A percentile compares a stretch with the other conserved stretches of the same genome.
Conservation (phyloP, 2,797 vertebrate species). For the Neosalanx taihuensis region DNA sequence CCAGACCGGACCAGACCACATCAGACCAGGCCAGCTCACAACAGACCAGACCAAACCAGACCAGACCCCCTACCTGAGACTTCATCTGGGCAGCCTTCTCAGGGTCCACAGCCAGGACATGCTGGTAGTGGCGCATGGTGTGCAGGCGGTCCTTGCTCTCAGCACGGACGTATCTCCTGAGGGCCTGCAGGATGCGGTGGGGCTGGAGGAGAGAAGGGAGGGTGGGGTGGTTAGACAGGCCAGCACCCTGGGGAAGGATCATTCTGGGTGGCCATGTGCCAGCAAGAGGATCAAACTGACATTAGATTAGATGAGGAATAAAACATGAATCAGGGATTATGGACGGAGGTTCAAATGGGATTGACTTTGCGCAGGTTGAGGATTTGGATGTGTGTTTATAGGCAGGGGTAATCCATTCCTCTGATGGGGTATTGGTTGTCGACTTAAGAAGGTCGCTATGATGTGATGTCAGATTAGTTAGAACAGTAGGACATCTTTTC, state of each 20-base stretch:
- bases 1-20: too few relatives aligned
- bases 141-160: constrained; percentile 98
- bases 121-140: constrained; percentile 96
- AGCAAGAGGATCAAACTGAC: constrained; percentile 39
- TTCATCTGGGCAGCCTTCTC: constrained; percentile 99
- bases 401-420: constrained; percentile 36
- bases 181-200: constrained; percentile 91
- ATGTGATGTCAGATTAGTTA: constrained; percentile 42
- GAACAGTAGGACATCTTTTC: constrained; percentile 13
- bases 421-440: constrained; percentile 35
- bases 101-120: constrained; percentile 93
- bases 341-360: constrained; percentile 48
- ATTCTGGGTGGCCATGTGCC: constrained; percentile 24
- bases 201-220: constrained; percentile 69
- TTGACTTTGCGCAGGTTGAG: constrained; percentile 45
- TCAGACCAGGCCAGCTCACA: too few relatives aligned
- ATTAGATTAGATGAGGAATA: constrained; percentile 40
- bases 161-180: constrained; percentile 88
- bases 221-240: constrained; percentile 1
- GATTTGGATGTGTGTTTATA: constrained; percentile 40
- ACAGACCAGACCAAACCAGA: too few relatives aligned
- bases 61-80: constrained; percentile 81
- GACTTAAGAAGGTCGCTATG: constrained; percentile 32
- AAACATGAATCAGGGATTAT: constrained; percentile 13
- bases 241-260: constrained; percentile 6